Conservation (phyloP, 1,140 invertebrate species). For the Lamellibrachia luymesi region DNA sequence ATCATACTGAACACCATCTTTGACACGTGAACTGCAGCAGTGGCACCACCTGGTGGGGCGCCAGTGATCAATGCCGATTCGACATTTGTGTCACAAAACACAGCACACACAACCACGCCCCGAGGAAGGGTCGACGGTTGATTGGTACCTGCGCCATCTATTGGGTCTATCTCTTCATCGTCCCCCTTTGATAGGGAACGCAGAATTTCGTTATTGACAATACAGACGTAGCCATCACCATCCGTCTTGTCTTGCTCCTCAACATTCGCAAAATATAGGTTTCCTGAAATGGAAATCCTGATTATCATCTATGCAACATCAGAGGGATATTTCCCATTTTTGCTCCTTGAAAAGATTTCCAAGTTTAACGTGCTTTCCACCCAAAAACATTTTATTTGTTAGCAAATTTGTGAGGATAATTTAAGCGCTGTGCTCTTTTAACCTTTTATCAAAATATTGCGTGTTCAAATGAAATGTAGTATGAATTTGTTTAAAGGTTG, state of each 20-base stretch:
- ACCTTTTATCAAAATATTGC: neutral
- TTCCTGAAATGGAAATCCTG: slow-evolving; percentile 22
- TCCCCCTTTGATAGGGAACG: slow-evolving; percentile 19
- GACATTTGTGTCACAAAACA: neutral
- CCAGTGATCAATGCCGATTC: neutral
- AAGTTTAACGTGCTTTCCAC: neutral
- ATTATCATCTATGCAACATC: neutral
- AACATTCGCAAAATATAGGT: slow-evolving; percentile 28
- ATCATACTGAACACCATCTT: neutral
- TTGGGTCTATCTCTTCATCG: slow-evolving; percentile 21
- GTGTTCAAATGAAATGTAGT: neutral
- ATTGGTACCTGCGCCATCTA: neutral
- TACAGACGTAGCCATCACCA: slow-evolving; percentile 22
- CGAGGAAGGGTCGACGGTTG: neutral
- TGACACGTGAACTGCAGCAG: neutral
- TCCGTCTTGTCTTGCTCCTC: slow-evolving; percentile 15
- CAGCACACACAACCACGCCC: neutral
- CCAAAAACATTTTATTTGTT: neutral
- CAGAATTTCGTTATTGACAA: slow-evolving; percentile 26
- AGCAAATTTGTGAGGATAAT: neutral
- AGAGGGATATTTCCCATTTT: neutral
- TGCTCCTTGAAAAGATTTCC: neutral
- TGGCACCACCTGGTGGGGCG: neutral
- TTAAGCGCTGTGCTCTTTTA: neutral
- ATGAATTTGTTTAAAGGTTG: neutral